These are phyloP conservation scores for Micrasema minimum DNA, from an alignment of 1,140 invertebrate genomes.

Conservation along the genomic window DNA sequence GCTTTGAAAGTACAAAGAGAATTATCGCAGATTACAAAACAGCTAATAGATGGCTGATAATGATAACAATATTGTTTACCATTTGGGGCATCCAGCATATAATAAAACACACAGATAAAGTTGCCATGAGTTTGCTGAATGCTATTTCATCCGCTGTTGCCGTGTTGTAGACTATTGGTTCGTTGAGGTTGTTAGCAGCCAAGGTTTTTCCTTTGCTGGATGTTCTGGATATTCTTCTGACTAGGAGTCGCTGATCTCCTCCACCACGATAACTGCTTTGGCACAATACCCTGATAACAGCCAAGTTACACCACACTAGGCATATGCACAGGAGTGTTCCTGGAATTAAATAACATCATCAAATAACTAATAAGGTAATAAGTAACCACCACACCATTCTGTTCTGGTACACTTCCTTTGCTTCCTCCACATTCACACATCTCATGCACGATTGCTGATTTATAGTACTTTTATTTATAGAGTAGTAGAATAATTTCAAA, in stretches of 20 bases:
- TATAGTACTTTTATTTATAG: no score
- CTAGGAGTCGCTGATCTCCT: constrained; percentile 61
- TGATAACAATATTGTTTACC: constrained; percentile 68
- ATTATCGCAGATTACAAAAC: no score
- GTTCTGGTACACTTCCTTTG: no score
- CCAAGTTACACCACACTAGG: constrained; percentile 84
- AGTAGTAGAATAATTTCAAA: no score
- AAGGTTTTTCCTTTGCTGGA: constrained; percentile 61
- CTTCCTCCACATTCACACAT: no score
- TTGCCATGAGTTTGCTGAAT: constrained; percentile 85
- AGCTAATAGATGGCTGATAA: no score
- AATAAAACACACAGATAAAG: constrained; percentile 83
- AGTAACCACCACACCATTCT: no score
- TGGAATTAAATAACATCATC: constrained; percentile 56
- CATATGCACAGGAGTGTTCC: constrained; percentile 78
- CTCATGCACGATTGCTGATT: no score
- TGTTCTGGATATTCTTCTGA: constrained; percentile 67
- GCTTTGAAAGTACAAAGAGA: no score
- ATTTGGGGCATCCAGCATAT: constrained; percentile 89
- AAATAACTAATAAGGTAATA: no score
- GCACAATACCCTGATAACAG: constrained; percentile 81
- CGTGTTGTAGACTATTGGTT: constrained; percentile 60
- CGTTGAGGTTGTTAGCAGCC: constrained; percentile 49
- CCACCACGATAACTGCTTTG: constrained; percentile 67
- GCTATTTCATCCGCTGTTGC: constrained; percentile 83